phyloP scores from a whole-genome alignment of 2,113 vertebrate genomes.

The Myanophis thanlyinensis region DNA sequence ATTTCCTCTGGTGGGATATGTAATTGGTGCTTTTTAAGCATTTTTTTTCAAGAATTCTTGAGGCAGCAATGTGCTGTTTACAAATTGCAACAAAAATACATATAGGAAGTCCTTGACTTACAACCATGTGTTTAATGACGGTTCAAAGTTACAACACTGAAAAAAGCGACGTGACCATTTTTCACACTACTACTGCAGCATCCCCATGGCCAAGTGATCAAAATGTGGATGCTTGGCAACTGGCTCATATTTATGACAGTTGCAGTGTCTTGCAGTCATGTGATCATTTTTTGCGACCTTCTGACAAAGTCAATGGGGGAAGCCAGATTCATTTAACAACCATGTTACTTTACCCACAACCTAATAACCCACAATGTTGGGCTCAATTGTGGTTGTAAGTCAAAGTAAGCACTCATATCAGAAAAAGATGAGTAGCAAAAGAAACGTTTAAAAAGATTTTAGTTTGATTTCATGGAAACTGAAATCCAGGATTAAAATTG shows the following conservation, averaged over 20 bases:
- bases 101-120: background rate
- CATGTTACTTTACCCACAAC: background rate
- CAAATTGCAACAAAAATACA: background rate
- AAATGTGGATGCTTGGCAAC: background rate
- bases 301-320: background rate
- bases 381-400: background rate
- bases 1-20: background rate
- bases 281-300: background rate
- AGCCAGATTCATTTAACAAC: background rate
- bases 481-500: background rate
- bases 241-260: background rate
- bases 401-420: background rate
- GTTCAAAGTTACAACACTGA: background rate
- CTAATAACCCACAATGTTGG: background rate
- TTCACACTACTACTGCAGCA: background rate
- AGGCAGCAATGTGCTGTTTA: background rate
- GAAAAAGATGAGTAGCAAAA: background rate
- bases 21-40: conserved; percentile 4
- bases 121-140: background rate
- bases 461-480: background rate
- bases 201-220: background rate
- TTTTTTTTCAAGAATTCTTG: background rate
- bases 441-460: background rate
- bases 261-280: background rate
- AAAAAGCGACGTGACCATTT: background rate